A percentile compares a stretch with the other conserved stretches of the same genome.
These are phyloP conservation scores for Drosophila planitibia DNA, from an alignment of 2,888 invertebrate genomes.

Conservation along the genomic window DNA sequence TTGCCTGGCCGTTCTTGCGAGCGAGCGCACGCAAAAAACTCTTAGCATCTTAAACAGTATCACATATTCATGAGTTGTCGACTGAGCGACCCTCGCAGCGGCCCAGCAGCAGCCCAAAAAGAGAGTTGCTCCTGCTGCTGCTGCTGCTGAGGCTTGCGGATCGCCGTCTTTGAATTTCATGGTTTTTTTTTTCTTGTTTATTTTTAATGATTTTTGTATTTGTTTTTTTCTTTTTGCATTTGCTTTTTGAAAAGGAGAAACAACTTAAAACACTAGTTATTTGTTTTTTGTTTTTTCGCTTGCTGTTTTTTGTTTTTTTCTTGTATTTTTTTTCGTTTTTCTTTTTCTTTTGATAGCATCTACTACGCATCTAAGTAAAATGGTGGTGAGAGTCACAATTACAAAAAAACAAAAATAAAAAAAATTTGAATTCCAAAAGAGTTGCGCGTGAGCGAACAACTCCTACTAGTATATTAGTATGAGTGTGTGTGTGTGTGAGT, in stretches of 20 bases:
- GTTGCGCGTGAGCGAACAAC: conserved; percentile 36
- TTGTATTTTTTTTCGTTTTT: conserved; percentile 28
- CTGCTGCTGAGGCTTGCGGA: conserved; percentile 43
- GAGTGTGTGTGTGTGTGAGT: conserved; percentile 40
- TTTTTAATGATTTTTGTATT: conserved; percentile 42
- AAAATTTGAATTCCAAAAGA: conserved; percentile 42
- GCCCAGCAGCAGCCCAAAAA: conserved; percentile 24
- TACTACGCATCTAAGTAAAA: conserved; percentile 81
- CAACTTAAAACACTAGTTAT: conserved; percentile 77
- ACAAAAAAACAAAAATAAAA: conserved; percentile 59
- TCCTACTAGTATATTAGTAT: conserved; percentile 64
- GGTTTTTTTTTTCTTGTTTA: conserved; percentile 58
- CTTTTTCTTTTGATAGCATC: conserved; percentile 59
- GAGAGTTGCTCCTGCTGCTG: conserved; percentile 12
- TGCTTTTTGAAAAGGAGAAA: conserved; percentile 75
- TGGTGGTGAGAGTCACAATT: conserved; percentile 81
- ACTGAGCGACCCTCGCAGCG: conserved; percentile 64
- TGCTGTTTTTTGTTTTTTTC: conserved; percentile 16
- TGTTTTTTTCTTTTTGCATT: conserved; percentile 48
- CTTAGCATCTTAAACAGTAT: conserved; percentile 84
- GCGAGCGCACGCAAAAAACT: conserved; percentile 66
- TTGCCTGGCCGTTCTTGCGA: conserved; percentile 55
- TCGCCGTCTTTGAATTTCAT: conserved; percentile 77
- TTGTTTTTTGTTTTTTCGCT: conserved; percentile 35
- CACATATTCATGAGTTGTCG: conserved; percentile 84